A percentile compares a stretch with the other conserved stretches of the same genome.
These are phyloP conservation scores for Gonatopus flavifemur DNA, from an alignment of 1,140 invertebrate species.

Conservation along the genomic window DNA sequence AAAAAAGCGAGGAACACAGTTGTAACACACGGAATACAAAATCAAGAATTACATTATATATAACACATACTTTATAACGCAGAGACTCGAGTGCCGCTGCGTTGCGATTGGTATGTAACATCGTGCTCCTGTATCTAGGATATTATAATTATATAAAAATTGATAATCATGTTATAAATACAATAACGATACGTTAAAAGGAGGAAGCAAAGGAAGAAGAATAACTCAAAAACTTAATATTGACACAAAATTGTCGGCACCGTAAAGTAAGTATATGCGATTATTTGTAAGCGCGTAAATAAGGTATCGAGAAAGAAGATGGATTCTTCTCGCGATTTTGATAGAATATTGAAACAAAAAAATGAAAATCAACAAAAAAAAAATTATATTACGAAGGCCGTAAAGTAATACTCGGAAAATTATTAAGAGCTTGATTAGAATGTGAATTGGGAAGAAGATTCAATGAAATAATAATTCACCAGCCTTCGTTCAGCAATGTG, in stretches of 20 bases:
- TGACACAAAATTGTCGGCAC: conserved; percentile 30
- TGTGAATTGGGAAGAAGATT: no score
- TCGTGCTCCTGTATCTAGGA: conserved; percentile 53
- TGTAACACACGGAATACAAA: conserved; percentile 10
- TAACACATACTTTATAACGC: no score
- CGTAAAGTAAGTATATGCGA: conserved; percentile 54
- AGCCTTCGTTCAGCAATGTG: no score
- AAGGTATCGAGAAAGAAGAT: conserved; percentile 22
- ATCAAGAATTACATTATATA: conserved; percentile 18
- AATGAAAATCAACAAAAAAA: conserved; percentile 23
- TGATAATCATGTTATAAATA: conserved; percentile 54
- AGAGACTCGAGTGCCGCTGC: no score
- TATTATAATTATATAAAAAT: conserved; percentile 53
- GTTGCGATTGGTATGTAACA: background rate
- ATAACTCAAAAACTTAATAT: conserved; percentile 35
- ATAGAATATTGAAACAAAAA: conserved; percentile 13
- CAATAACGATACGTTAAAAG: conserved; percentile 50
- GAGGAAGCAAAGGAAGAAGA: background rate
- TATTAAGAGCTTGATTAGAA: no score
- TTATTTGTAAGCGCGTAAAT: conserved; percentile 56
- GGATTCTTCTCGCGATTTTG: background rate
- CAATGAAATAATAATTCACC: no score
- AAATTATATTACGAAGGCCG: no score
- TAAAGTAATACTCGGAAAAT: no score
- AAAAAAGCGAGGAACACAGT: conserved; percentile 23